Percentiles rank a stretch among this genome's conserved stretches.
Conservation (phyloP, 2,888 invertebrate species). For the Scaeva pyrastri region DNA sequence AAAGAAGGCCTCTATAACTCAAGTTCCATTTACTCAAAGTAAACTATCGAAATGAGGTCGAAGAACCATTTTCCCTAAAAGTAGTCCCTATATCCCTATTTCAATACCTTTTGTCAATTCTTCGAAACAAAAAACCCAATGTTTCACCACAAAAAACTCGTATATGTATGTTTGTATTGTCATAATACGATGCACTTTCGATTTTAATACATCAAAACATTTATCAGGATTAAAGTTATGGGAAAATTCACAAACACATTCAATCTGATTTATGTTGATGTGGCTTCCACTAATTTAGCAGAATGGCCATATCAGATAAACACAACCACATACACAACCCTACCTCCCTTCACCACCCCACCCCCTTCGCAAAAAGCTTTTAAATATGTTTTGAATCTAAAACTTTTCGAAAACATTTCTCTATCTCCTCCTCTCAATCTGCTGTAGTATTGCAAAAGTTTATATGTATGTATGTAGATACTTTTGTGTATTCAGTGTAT, state of each 20-base stretch:
- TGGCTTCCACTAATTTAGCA: conserved; percentile 70
- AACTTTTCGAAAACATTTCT: not conserved
- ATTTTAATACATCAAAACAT: conserved; percentile 60
- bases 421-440: too few relatives aligned
- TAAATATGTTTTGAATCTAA: conserved; percentile 32
- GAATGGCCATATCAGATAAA: conserved; percentile 62
- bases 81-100: too few relatives aligned
- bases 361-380: conserved; percentile 31
- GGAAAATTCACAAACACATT: conserved; percentile 10
- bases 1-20: too few relatives aligned
- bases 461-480: not conserved
- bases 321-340: conserved; percentile 32
- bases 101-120: too few relatives aligned
- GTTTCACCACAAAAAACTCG: too few relatives aligned
- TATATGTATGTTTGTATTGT: too few relatives aligned
- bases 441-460: not conserved
- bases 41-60: too few relatives aligned
- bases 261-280: conserved; percentile 66
- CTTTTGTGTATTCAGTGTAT: not conserved
- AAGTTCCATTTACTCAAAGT: too few relatives aligned
- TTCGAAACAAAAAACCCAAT: too few relatives aligned
- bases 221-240: conserved; percentile 64
- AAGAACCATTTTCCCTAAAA: too few relatives aligned
- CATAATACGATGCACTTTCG: conserved; percentile 46
- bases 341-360: not conserved